Evolutionary conservation across 1,140 invertebrate species (phyloP).

Genomic region (Ruditapes philippinarum): DNA sequence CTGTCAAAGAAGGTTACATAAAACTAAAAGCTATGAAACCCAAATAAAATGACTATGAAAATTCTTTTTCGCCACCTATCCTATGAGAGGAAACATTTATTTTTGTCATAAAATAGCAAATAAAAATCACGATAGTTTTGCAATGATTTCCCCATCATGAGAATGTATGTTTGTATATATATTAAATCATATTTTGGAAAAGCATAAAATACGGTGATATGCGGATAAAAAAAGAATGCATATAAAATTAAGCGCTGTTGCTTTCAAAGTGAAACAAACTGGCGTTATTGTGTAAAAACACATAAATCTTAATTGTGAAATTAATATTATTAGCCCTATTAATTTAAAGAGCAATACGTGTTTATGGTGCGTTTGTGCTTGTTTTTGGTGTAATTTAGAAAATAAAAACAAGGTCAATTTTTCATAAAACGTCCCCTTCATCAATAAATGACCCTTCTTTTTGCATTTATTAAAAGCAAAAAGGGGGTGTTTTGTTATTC

Average conservation of each 20-base stretch:
- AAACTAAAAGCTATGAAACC: slow-evolving; percentile 50
- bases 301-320: neutral
- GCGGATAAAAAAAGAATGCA: neutral
- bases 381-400: neutral
- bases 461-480: too few species aligned
- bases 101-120: slow-evolving; percentile 51
- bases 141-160: neutral
- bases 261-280: neutral
- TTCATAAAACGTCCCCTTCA: too few species aligned
- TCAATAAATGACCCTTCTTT: too few species aligned
- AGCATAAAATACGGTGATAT: neutral
- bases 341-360: too few species aligned
- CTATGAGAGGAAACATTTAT: slow-evolving; percentile 35
- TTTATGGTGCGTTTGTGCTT: too few species aligned
- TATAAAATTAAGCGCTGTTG: neutral
- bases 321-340: too few species aligned
- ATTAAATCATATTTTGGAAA: slow-evolving; percentile 14
- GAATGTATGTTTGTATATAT: too few species aligned
- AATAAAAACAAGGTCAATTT: too few species aligned
- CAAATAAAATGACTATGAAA: slow-evolving; percentile 56
- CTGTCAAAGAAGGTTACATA: slow-evolving; percentile 57
- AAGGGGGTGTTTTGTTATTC: too few species aligned
- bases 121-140: slow-evolving; percentile 48
- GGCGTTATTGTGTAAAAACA: neutral
- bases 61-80: slow-evolving; percentile 31